A percentile compares a stretch with the other conserved stretches of the same genome.
Conservation (phyloP, 2,797 vertebrate species). For the Enteromius afrohamiltoni region DNA sequence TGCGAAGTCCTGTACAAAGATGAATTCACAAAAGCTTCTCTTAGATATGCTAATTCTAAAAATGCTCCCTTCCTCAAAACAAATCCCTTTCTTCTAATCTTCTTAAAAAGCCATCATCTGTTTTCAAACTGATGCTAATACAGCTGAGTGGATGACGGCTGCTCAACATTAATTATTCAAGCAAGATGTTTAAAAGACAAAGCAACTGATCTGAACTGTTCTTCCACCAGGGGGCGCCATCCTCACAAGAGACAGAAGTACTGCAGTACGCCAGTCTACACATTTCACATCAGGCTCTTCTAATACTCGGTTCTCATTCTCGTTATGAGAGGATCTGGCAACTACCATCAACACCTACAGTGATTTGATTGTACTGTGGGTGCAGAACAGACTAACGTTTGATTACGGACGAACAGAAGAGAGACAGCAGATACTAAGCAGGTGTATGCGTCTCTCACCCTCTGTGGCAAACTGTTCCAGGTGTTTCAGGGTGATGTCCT, state of each 20-base stretch:
- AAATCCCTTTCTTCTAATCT: constrained; percentile 15
- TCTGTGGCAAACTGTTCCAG: constrained; percentile 98
- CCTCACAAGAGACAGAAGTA: constrained; percentile 51
- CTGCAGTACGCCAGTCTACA: constrained; percentile 31
- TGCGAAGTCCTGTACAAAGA: constrained; percentile 85
- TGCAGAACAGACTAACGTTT: constrained; percentile 8
- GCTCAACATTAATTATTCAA: constrained; percentile 24
- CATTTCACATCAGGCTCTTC: neutral
- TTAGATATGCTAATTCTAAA: constrained; percentile 28
- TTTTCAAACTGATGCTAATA: constrained; percentile 7
- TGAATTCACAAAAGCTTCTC: constrained; percentile 4
- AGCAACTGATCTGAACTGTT: neutral
- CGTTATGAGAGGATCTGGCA: constrained; percentile 6
- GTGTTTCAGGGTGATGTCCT: constrained; percentile 98
- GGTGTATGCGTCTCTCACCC: constrained; percentile 77
- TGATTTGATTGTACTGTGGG: constrained; percentile 13
- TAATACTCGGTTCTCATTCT: neutral
- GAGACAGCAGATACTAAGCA: neutral
- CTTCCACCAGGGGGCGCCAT: constrained; percentile 72
- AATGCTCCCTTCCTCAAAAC: neutral
- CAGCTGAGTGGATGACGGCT: neutral
- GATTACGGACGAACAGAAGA: neutral
- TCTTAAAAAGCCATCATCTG: neutral
- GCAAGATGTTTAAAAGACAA: neutral
- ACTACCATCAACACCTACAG: constrained; percentile 6